Conservation (phyloP, 2,888 invertebrate genomes). For the Urechis unicinctus region DNA sequence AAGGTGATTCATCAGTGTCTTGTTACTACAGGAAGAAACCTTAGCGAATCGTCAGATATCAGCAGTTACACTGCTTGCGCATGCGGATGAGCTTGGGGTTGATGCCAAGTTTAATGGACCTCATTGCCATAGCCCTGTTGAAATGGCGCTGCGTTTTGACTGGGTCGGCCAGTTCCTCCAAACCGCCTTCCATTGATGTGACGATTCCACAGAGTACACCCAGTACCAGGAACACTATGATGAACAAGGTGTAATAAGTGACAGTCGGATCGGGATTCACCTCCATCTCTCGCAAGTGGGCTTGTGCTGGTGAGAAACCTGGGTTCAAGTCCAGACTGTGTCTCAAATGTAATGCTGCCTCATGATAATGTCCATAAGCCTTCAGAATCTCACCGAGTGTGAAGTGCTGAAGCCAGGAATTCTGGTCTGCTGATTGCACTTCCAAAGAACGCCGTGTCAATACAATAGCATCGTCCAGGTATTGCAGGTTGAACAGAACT, state of each 20-base stretch:
- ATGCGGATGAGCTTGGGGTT: conserved; percentile 41
- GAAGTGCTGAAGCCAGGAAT: conserved; percentile 86
- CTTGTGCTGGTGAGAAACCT: conserved; percentile 74
- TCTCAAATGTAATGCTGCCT: conserved; percentile 74
- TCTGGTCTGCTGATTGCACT: conserved; percentile 76
- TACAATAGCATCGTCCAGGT: conserved; percentile 83
- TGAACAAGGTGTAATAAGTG: conserved; percentile 78
- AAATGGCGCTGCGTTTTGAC: conserved; percentile 72
- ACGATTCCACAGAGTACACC: conserved; percentile 73
- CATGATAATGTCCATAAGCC: conserved; percentile 82
- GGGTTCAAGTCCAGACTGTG: conserved; percentile 79
- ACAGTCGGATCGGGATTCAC: conserved; percentile 71
- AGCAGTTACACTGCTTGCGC: conserved; percentile 19
- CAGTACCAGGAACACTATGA: conserved; percentile 76
- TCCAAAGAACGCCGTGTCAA: conserved; percentile 77
- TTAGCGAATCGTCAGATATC: no score
- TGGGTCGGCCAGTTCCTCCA: conserved; percentile 37
- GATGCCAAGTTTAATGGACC: conserved; percentile 60
- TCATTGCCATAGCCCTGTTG: conserved; percentile 84
- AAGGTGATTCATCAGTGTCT: no score
- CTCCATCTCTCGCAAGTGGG: conserved; percentile 75
- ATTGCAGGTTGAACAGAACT: conserved; percentile 77
- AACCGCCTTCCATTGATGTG: conserved; percentile 62
- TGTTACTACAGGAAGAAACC: no score
- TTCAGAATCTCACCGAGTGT: conserved; percentile 86